Conservation (phyloP, 1,140 invertebrate species). For the Meloidogyne chitwoodi region DNA sequence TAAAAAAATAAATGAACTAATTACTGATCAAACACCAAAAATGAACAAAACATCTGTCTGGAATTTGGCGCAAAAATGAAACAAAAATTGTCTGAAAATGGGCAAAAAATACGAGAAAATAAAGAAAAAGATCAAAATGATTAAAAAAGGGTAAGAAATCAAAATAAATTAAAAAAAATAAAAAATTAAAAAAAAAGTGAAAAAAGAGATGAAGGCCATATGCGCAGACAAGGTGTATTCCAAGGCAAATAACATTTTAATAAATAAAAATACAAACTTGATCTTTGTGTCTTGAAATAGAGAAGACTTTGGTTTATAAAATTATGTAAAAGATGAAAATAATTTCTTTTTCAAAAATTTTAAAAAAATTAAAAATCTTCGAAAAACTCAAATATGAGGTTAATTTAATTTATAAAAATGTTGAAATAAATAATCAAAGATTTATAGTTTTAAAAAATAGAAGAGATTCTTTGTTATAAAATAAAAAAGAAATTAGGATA, state of each 20-base stretch:
- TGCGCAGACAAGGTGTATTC: not conserved
- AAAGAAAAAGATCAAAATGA: not conserved
- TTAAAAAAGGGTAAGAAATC: not conserved
- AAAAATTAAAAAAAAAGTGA: not conserved
- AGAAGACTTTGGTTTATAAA: too few species aligned
- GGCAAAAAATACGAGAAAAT: not conserved
- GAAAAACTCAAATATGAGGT: too few species aligned
- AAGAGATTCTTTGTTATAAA: too few species aligned
- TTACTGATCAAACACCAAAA: not conserved
- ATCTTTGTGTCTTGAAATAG: too few species aligned
- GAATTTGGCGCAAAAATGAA: not conserved
- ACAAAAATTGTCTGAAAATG: not conserved
- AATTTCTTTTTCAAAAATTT: too few species aligned
- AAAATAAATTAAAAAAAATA: not conserved
- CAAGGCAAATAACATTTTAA: not conserved
- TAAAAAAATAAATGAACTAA: not conserved
- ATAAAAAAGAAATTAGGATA: too few species aligned
- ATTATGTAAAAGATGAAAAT: too few species aligned
- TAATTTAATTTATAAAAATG: too few species aligned
- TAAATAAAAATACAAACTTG: not conserved
- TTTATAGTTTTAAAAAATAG: too few species aligned
- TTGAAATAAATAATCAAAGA: too few species aligned
- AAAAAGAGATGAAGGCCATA: not conserved
- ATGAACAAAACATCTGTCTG: not conserved
- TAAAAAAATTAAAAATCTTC: too few species aligned